Conservation (phyloP, 2,113 vertebrate species). For the Bambusicola thoracicus region DNA sequence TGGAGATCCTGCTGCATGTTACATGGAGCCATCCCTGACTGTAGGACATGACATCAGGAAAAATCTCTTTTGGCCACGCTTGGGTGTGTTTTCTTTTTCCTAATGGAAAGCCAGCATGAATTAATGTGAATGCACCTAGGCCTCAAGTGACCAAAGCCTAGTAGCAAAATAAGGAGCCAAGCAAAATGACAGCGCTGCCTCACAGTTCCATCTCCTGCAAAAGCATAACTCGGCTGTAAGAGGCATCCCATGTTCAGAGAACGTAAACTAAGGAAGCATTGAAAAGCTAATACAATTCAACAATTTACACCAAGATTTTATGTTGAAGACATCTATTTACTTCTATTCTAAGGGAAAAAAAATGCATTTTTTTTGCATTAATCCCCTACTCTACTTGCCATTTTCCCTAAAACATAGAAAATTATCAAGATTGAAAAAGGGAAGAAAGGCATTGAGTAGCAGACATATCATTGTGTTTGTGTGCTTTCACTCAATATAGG, state of each 20-base stretch:
- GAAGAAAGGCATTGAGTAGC: not conserved
- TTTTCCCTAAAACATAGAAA: slow-evolving; percentile 53
- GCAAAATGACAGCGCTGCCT: accelerated
- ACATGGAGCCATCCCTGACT: not conserved
- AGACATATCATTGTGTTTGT: slow-evolving; percentile 42
- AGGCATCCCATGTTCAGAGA: not conserved
- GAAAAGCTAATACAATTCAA: slow-evolving; percentile 38
- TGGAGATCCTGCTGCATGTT: not conserved
- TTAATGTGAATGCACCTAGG: not conserved
- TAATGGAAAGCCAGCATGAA: not conserved
- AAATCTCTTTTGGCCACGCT: not conserved
- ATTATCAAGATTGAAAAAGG: not conserved
- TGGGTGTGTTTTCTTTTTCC: not conserved
- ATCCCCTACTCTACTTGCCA: slow-evolving; percentile 5
- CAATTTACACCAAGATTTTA: slow-evolving; percentile 14
- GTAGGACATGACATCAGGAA: not conserved
- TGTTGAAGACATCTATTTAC: slow-evolving; percentile 32
- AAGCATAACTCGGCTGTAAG: not conserved
- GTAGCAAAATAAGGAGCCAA: not conserved
- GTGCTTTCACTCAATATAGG: slow-evolving; percentile 9
- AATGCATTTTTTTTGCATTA: slow-evolving; percentile 14
- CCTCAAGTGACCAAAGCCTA: not conserved
- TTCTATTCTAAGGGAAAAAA: not conserved
- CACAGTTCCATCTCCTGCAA: not conserved
- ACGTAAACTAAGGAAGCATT: not conserved